Conservation (phyloP, 2,113 vertebrate species). For the Coptodon rendalli region DNA sequence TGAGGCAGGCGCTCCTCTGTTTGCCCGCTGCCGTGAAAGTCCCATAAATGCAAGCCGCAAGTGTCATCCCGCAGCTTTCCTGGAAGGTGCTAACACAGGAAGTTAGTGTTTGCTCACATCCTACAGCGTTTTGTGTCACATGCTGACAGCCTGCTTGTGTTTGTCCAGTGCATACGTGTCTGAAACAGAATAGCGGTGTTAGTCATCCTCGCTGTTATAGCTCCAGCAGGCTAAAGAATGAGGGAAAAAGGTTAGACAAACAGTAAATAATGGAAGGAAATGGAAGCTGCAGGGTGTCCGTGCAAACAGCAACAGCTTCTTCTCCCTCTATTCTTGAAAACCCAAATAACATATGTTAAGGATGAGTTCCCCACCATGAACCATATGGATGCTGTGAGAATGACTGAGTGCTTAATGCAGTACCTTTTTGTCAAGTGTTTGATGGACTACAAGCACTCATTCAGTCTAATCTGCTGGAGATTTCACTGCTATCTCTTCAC, state of each 20-base stretch:
- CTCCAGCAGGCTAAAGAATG: not conserved
- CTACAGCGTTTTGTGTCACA: not conserved
- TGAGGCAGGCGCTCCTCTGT: not conserved
- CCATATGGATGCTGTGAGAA: not conserved
- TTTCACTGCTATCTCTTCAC: constrained; percentile 1
- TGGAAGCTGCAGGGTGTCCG: constrained; percentile 6
- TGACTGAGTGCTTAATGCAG: not conserved
- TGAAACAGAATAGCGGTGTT: not conserved
- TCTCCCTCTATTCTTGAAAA: not conserved
- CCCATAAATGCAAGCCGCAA: not conserved
- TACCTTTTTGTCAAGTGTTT: not conserved
- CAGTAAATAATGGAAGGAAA: constrained; percentile 44
- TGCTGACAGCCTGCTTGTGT: not conserved
- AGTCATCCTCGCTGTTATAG: constrained; percentile 17
- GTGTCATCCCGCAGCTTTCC: not conserved
- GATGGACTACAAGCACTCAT: not conserved
- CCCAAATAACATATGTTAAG: not conserved
- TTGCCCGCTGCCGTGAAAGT: not conserved
- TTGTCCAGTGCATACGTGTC: constrained; percentile 20
- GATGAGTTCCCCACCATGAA: not conserved
- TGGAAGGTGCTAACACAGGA: constrained; percentile 31
- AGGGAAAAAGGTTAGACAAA: not conserved
- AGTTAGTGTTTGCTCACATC: constrained; percentile 42
- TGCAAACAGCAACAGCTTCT: not conserved
- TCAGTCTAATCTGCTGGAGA: not conserved